These are phyloP conservation scores for Trichonephila inaurata DNA, from an alignment of 1,140 invertebrate genomes.

Conservation along the genomic window DNA sequence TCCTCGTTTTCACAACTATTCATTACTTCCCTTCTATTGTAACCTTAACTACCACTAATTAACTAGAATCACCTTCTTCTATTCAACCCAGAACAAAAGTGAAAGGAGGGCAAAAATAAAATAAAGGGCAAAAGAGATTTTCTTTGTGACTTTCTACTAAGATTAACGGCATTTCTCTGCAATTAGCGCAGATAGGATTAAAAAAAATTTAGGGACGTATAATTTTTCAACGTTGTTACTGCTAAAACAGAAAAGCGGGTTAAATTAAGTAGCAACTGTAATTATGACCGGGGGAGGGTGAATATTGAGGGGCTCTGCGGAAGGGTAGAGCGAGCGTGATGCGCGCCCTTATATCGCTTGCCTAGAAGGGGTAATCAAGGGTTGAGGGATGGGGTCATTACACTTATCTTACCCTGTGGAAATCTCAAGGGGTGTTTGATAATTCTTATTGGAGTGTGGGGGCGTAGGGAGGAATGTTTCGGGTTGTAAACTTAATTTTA, in stretches of 20 bases:
- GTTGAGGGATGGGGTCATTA: conserved; percentile 57
- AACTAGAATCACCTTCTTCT: not conserved
- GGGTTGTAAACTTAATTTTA: not conserved
- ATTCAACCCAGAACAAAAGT: not conserved
- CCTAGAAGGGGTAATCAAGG: conserved; percentile 61
- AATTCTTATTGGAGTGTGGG: not conserved
- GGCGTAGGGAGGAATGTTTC: not conserved
- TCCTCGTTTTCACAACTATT: not conserved
- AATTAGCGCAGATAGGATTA: conserved; percentile 32
- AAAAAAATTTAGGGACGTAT: not conserved
- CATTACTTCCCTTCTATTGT: not conserved
- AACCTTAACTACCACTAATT: not conserved
- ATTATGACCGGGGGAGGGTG: conserved; percentile 38
- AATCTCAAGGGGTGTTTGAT: conserved; percentile 1
- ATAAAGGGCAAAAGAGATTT: not conserved
- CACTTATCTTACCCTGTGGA: conserved; percentile 18
- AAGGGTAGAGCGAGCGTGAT: not conserved
- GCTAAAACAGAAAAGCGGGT: not conserved
- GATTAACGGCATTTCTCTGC: conserved; percentile 36
- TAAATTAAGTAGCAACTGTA: conserved; percentile 61
- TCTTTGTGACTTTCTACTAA: conserved; percentile 4
- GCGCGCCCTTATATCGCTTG: not conserved
- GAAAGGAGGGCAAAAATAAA: not conserved
- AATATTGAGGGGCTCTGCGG: not conserved
- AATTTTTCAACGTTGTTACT: conserved; percentile 56